Evolutionary conservation across 2,888 invertebrate genomes (phyloP).

Genomic region (Troides oblongomaculatus): DNA sequence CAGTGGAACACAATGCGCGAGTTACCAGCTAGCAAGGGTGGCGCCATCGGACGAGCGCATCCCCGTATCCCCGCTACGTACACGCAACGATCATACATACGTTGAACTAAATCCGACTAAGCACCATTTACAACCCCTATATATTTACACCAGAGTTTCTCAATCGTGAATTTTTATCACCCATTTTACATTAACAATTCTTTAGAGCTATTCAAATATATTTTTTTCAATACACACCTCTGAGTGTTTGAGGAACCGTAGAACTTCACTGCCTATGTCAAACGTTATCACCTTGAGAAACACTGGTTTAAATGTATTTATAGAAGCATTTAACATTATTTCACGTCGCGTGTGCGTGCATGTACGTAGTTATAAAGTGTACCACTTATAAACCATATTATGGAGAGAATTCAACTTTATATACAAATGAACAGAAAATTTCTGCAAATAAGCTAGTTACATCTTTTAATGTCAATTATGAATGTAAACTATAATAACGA

Average conservation of each 20-base stretch:
- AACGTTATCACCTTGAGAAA: background rate
- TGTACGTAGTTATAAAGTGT: constrained; percentile 3
- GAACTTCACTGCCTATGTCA: too few relatives aligned
- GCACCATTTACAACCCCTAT: too few relatives aligned
- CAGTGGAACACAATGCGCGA: constrained; percentile 33
- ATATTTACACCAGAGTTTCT: too few relatives aligned
- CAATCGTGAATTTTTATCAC: too few relatives aligned
- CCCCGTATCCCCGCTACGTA: constrained; percentile 3
- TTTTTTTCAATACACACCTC: too few relatives aligned
- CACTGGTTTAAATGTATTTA: background rate
- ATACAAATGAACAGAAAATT: background rate
- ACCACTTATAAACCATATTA: too few relatives aligned
- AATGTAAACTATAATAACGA: too few relatives aligned
- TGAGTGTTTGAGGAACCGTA: too few relatives aligned
- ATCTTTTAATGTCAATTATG: background rate
- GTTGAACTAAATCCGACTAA: background rate
- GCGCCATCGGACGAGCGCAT: background rate
- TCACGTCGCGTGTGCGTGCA: constrained; percentile 8
- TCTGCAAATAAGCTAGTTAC: background rate
- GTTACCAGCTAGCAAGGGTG: constrained; percentile 19
- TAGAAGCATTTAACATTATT: background rate
- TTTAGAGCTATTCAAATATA: too few relatives aligned
- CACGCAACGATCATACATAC: background rate
- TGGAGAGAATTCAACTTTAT: too few relatives aligned
- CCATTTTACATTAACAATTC: too few relatives aligned